These are phyloP conservation scores for Herminia tarsipennalis DNA, from an alignment of 2,888 invertebrate genomes.

Conservation along the genomic window DNA sequence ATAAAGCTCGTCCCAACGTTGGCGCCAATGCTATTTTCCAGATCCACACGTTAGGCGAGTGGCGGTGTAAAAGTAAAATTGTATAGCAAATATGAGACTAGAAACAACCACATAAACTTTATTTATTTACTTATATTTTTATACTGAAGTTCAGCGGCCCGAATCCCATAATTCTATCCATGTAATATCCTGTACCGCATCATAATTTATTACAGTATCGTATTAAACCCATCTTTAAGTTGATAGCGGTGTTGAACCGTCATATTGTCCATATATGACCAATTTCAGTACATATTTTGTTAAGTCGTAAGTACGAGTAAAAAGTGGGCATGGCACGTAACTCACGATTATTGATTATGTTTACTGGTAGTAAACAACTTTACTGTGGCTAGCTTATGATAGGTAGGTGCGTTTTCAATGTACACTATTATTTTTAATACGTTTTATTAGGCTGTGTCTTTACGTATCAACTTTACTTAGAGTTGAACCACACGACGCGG, in stretches of 20 bases:
- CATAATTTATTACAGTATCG: constrained; percentile 29
- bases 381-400: constrained; percentile 63
- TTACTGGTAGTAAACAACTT: constrained; percentile 78
- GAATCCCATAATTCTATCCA: constrained; percentile 23
- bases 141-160: constrained; percentile 2
- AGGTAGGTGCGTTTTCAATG: constrained; percentile 57
- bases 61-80: not conserved
- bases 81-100: not conserved
- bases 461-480: too few species aligned
- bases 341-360: constrained; percentile 80
- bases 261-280: constrained; percentile 37
- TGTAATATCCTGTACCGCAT: constrained; percentile 27
- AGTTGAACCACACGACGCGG: too few species aligned
- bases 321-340: constrained; percentile 68
- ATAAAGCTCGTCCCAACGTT: too few species aligned
- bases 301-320: constrained; percentile 65
- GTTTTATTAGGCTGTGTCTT: too few species aligned
- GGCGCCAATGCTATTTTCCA: too few species aligned
- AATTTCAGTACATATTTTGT: constrained; percentile 63
- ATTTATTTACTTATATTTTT: constrained; percentile 4
- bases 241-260: constrained; percentile 36
- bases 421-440: constrained; percentile 7
- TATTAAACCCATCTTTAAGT: constrained; percentile 27
- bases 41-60: too few species aligned
- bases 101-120: constrained; percentile 3